Evolutionary conservation across 2,113 vertebrate genomes (phyloP).

Genomic region (Struthio camelus): DNA sequence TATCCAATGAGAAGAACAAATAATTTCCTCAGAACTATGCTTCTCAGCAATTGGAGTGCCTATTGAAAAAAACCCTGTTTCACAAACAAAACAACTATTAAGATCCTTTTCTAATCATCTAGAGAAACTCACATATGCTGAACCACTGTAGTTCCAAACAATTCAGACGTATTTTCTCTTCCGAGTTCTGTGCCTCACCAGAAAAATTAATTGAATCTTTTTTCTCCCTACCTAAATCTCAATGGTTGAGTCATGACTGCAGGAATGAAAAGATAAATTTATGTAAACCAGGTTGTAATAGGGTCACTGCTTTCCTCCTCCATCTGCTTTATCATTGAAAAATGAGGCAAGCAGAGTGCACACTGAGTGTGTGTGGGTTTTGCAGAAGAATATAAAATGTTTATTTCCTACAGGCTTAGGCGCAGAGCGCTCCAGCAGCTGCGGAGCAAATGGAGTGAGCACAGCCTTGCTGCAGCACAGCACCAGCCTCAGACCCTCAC

Average conservation of each 20-base stretch:
- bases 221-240: too few species aligned
- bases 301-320: not conserved
- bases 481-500: not conserved
- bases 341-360: not conserved
- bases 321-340: not conserved
- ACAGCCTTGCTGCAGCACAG: not conserved
- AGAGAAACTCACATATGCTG: not conserved
- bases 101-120: not conserved
- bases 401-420: not conserved
- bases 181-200: not conserved
- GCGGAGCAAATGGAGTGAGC: not conserved
- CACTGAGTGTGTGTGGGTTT: not conserved
- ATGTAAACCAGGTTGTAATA: not conserved
- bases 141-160: not conserved
- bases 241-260: not conserved
- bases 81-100: not conserved
- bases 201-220: too few species aligned
- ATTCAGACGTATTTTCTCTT: not conserved
- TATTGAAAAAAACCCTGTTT: not conserved
- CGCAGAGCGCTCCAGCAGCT: not conserved
- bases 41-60: too few species aligned
- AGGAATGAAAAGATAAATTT: not conserved
- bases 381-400: not conserved
- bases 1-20: not conserved
- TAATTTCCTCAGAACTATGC: not conserved